Conservation (phyloP, 2,797 vertebrate genomes). For the Pangasius macronema region DNA sequence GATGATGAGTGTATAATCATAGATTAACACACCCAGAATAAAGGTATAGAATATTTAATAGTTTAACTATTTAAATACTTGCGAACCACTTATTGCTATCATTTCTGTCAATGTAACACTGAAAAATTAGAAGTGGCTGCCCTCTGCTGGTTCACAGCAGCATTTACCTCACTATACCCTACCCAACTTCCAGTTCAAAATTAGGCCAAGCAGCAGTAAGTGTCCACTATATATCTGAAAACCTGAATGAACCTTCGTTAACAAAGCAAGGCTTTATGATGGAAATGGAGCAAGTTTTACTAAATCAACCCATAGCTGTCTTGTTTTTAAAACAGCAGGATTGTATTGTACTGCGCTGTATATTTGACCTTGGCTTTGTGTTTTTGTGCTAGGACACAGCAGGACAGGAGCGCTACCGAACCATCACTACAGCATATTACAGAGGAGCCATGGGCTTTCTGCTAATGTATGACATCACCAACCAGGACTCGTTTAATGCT, state of each 20-base stretch:
- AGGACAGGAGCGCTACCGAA: slow-evolving; percentile 90
- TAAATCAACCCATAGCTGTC: neutral
- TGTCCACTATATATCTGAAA: neutral
- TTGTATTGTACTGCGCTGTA: neutral
- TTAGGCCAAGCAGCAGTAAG: neutral
- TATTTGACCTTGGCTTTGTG: neutral
- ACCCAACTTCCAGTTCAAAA: neutral
- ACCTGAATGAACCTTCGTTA: neutral
- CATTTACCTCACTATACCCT: neutral
- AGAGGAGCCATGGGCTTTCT: slow-evolving; percentile 93
- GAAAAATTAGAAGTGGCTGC: neutral
- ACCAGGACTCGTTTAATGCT: slow-evolving; percentile 85
- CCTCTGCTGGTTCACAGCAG: slow-evolving; percentile 31
- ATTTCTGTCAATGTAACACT: neutral
- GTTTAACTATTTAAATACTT: neutral
- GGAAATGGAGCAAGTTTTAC: neutral
- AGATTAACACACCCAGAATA: neutral
- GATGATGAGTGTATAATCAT: neutral
- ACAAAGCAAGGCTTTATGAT: neutral
- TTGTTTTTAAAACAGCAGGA: neutral
- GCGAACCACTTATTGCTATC: neutral
- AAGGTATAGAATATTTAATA: neutral
- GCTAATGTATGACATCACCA: slow-evolving; percentile 90
- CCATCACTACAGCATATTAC: slow-evolving; percentile 93
- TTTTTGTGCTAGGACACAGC: slow-evolving; percentile 82